phyloP scores from a whole-genome alignment of 2,888 invertebrate genomes.

The Eristalis intricaria region DNA sequence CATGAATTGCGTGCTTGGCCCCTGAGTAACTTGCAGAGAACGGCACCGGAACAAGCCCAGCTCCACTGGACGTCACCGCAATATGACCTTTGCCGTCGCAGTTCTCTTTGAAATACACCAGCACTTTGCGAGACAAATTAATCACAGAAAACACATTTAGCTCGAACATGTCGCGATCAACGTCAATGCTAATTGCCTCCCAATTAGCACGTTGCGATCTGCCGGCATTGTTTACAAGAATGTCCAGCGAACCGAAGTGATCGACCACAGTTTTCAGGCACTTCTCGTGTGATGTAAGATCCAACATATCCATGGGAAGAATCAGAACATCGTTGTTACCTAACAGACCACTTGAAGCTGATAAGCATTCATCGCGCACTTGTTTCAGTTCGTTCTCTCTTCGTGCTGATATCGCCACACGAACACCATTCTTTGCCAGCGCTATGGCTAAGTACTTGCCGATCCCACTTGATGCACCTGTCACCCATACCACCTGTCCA shows the following conservation, averaged over 20 bases:
- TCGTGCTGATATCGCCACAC: constrained; percentile 87
- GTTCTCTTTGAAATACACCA: constrained; percentile 84
- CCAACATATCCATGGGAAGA: constrained; percentile 86
- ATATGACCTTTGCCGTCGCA: constrained; percentile 84
- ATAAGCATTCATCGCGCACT: constrained; percentile 86
- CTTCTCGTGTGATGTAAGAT: constrained; percentile 84
- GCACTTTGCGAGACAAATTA: constrained; percentile 86
- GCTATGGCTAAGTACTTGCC: constrained; percentile 88
- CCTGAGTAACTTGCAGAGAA: constrained; percentile 88
- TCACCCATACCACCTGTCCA: constrained; percentile 91
- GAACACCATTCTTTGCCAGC: constrained; percentile 86
- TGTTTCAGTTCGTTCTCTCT: constrained; percentile 84
- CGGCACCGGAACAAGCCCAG: constrained; percentile 86
- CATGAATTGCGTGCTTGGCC: constrained; percentile 90
- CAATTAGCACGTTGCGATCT: constrained; percentile 89
- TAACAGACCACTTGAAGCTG: constrained; percentile 79
- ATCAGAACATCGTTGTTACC: constrained; percentile 85
- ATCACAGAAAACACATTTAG: constrained; percentile 89
- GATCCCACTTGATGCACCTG: constrained; percentile 92
- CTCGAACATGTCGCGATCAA: constrained; percentile 89
- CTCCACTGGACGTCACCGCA: constrained; percentile 88
- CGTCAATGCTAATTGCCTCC: constrained; percentile 86
- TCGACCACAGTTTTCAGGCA: constrained; percentile 85
- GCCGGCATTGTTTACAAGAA: constrained; percentile 91
- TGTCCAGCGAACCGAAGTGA: constrained; percentile 88